These are phyloP conservation scores for Dascillus cervinus DNA, from an alignment of 2,888 invertebrate species.

Conservation along the genomic window DNA sequence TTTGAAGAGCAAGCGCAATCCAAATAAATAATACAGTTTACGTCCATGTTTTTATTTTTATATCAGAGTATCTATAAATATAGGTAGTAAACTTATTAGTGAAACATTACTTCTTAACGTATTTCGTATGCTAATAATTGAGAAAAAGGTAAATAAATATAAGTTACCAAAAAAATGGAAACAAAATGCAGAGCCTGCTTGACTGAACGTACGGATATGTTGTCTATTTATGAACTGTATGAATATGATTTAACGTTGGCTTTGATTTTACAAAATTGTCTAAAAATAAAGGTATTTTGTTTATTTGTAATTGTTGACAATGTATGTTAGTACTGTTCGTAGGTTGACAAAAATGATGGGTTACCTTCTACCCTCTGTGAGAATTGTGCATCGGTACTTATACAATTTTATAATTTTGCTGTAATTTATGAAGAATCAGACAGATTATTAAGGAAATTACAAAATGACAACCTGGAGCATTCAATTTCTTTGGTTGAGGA, in stretches of 20 bases:
- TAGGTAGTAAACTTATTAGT: no score
- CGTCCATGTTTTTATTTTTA: no score
- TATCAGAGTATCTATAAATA: no score
- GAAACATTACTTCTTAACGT: no score
- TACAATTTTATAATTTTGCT: conserved; percentile 20
- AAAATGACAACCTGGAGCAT: not conserved
- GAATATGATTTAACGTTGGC: conserved; percentile 17
- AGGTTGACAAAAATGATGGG: conserved; percentile 13
- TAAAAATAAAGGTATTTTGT: conserved; percentile 16
- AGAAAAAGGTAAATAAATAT: not conserved
- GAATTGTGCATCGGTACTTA: conserved; percentile 14
- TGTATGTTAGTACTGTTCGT: conserved; percentile 2
- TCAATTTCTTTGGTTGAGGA: not conserved
- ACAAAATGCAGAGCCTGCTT: conserved; percentile 19
- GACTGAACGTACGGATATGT: conserved; percentile 10
- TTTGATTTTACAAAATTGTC: conserved; percentile 15
- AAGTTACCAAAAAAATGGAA: conserved; percentile 11
- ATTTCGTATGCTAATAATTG: no score
- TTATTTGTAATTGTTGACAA: not conserved
- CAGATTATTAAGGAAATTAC: conserved; percentile 2
- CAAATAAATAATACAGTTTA: no score
- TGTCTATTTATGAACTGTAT: conserved; percentile 15
- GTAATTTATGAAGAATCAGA: conserved; percentile 16
- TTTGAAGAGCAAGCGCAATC: no score
- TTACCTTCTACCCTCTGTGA: conserved; percentile 16